phyloP scores from a whole-genome alignment of 1,140 invertebrate genomes.

The Drosophila mayri region DNA sequence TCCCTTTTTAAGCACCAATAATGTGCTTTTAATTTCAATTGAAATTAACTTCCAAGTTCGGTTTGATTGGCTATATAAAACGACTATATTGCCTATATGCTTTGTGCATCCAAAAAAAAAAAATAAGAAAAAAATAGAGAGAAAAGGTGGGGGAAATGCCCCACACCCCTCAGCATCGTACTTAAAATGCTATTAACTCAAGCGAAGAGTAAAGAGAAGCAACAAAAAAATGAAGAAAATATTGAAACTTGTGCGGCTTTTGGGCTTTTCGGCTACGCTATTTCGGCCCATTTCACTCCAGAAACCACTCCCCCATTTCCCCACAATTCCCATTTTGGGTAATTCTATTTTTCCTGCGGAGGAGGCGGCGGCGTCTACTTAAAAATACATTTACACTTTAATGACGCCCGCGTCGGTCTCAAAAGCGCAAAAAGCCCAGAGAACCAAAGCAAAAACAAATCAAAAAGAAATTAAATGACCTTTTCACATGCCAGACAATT shows the following conservation, averaged over 20 bases:
- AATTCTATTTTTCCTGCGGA: slow-evolving; percentile 71
- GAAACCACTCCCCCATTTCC: neutral
- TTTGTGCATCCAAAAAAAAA: slow-evolving; percentile 18
- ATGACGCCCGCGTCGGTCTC: slow-evolving; percentile 53
- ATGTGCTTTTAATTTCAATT: slow-evolving; percentile 63
- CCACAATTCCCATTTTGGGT: slow-evolving; percentile 20
- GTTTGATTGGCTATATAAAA: slow-evolving; percentile 48
- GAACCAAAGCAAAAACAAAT: slow-evolving; percentile 66
- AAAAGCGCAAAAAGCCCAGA: slow-evolving; percentile 19
- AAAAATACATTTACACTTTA: slow-evolving; percentile 84
- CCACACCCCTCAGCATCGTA: slow-evolving; percentile 34
- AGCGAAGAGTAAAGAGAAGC: slow-evolving; percentile 14
- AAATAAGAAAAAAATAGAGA: neutral
- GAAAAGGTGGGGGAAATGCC: neutral
- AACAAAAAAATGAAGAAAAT: slow-evolving; percentile 32
- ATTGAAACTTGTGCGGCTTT: slow-evolving; percentile 79
- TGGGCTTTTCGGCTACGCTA: slow-evolving; percentile 63
- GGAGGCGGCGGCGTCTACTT: slow-evolving; percentile 62
- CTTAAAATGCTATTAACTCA: slow-evolving; percentile 82
- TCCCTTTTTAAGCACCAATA: slow-evolving; percentile 21
- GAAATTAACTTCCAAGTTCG: slow-evolving; percentile 40
- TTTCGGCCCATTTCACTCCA: slow-evolving; percentile 37
- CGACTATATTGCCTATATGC: slow-evolving; percentile 43
- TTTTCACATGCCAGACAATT: slow-evolving; percentile 70
- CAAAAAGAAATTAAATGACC: slow-evolving; percentile 84